Base-by-base conservation (phyloP, 2,797 vertebrate genomes). In the Tapirus indicus region DNA sequence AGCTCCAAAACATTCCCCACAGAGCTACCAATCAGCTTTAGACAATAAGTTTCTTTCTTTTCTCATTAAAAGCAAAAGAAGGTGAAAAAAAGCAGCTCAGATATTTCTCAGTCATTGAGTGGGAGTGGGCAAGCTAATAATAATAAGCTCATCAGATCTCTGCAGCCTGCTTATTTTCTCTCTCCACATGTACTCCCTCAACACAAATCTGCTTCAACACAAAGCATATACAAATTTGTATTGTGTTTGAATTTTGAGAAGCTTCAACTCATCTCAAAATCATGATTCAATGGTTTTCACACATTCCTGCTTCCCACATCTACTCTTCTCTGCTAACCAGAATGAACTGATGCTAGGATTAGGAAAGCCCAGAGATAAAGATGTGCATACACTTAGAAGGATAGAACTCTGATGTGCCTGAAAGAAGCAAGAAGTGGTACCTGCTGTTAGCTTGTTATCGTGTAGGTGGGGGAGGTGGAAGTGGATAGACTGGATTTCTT, bases 41-140 rank as follows among this genome's bases (percentile, higher is more conserved):
- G 32, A 95, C 10, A 77, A 6, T 54, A 38, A 17, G 20, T 80
- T 91, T 84, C 69, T 87, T 83, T 91, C 38, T 91, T 89, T 92
- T 83, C n/a, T 94, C 29, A 92, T 87, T 93, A 86, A 94, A 96
- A 95, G 69, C 60, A 78, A 16, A 97, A 27, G 23, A 89, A n/a
- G 17, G 54, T 38, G 7, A 2, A 38, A 60, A 58, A 60, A 71
- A 60, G 66, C 64, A 23, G 32, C 41, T 72, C 32, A 77, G 23
- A 72, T 91, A 88, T 77, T 94, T 89, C 93, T 84, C 29, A 95
- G 71, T 47, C 62, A 92, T 3, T 92, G 58, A 96, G 21, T n/a
- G 38, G 82, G 5, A 87, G 23, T 13, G 14, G 11, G 64, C 62
- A 95, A 95, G 80, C 72, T 85, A 52, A 47, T 47, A 52, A n/a